These are phyloP conservation scores for Athripsodes cinereus DNA, from an alignment of 2,888 invertebrate species.

Conservation along the genomic window DNA sequence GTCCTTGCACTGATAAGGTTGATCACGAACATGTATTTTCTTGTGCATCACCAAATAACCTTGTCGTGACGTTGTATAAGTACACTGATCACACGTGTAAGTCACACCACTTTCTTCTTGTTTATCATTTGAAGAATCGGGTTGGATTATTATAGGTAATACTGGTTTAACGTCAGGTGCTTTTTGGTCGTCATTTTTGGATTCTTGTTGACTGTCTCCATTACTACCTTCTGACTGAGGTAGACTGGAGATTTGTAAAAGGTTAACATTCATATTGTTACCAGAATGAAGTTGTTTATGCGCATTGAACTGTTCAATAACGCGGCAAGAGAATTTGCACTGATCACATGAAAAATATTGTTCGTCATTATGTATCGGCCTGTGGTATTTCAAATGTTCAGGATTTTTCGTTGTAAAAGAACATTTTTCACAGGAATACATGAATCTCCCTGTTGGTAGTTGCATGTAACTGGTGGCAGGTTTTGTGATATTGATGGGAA, in stretches of 20 bases:
- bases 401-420: conserved; percentile 21
- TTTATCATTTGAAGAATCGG: background rate
- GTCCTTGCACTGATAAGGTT: conserved; percentile 19
- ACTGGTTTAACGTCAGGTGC: too few relatives aligned
- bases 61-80: conserved; percentile 16
- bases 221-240: too few relatives aligned
- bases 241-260: too few relatives aligned
- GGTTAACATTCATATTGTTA: background rate
- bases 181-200: too few relatives aligned
- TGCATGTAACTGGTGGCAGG: background rate
- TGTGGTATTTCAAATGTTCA: conserved; percentile 21
- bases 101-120: background rate
- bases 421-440: conserved; percentile 17
- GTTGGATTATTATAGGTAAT: background rate
- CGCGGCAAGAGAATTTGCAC: conserved; percentile 18
- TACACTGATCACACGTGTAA: conserved; percentile 22
- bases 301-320: conserved; percentile 12
- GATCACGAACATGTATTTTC: conserved; percentile 15
- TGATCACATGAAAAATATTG: conserved; percentile 20
- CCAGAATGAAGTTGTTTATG: conserved; percentile 19
- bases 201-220: too few relatives aligned
- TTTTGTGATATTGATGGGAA: background rate
- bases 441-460: conserved; percentile 1
- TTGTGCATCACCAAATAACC: conserved; percentile 22
- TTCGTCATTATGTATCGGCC: conserved; percentile 18